These are phyloP conservation scores for Procavia capensis DNA, from an alignment of 2,113 vertebrate species.

Conservation along the genomic window DNA sequence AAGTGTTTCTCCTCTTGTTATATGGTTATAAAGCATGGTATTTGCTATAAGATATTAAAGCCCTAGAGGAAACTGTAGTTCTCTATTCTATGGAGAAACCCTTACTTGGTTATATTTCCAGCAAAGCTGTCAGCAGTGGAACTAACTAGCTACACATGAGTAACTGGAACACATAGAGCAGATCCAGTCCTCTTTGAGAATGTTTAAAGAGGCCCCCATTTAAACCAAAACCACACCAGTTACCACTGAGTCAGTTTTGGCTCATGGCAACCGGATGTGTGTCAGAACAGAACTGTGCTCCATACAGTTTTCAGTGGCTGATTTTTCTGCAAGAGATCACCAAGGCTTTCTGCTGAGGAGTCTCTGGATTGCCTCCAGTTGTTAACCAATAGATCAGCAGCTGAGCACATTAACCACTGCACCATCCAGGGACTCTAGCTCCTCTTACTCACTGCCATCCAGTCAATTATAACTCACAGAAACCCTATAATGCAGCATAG, in stretches of 20 bases:
- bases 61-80: background rate
- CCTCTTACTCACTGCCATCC: background rate
- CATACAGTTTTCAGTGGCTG: background rate
- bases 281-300: background rate
- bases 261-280: background rate
- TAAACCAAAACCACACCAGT: background rate
- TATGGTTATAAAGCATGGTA: background rate
- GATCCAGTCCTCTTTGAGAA: background rate
- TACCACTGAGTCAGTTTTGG: too few relatives aligned
- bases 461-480: too few relatives aligned
- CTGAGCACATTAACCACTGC: background rate
- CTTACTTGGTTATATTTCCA: conserved; percentile 28
- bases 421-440: background rate
- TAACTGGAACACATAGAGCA: background rate
- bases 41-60: background rate
- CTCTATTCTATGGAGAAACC: background rate
- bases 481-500: too few relatives aligned
- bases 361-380: too few relatives aligned
- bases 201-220: conserved; percentile 33
- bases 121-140: background rate
- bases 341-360: background rate
- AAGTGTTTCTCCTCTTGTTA: conserved; percentile 25
- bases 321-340: background rate
- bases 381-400: background rate
- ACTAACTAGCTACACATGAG: background rate